phyloP scores from a whole-genome alignment of 2,888 invertebrate species.

The Campoplex capitator region DNA sequence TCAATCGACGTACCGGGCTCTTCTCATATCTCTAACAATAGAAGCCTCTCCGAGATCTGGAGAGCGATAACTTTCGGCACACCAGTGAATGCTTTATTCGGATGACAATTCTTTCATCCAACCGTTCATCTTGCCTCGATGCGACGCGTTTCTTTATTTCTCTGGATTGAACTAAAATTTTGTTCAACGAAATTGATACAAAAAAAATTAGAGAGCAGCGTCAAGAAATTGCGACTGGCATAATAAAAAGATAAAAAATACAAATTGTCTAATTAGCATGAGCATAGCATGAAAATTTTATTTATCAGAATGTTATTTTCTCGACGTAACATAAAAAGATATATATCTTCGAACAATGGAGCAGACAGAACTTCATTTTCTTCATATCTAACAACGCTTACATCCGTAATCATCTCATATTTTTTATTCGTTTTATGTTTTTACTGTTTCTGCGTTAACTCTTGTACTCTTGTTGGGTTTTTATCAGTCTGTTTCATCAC shows the following conservation, averaged over 20 bases:
- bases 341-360: too few relatives aligned
- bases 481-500: too few relatives aligned
- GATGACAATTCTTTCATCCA: slow-evolving; percentile 5
- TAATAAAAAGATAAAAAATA: neutral
- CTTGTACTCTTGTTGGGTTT: too few relatives aligned
- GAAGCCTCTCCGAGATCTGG: slow-evolving; percentile 29
- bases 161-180: neutral
- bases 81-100: slow-evolving; percentile 14
- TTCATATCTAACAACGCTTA: too few relatives aligned
- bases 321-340: too few relatives aligned
- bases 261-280: neutral
- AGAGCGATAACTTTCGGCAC: slow-evolving; percentile 36
- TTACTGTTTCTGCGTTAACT: too few relatives aligned
- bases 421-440: too few relatives aligned
- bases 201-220: neutral
- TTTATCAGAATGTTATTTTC: neutral
- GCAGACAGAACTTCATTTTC: too few relatives aligned
- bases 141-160: neutral
- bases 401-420: too few relatives aligned
- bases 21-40: slow-evolving; percentile 24
- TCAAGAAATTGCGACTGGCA: neutral
- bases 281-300: neutral
- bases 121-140: neutral
- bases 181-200: neutral
- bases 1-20: slow-evolving; percentile 30